Percentiles rank a stretch among this genome's conserved stretches.
Evolutionary conservation across 2,113 vertebrate genomes (phyloP).

Genomic region (Phrynosoma platyrhinos): DNA sequence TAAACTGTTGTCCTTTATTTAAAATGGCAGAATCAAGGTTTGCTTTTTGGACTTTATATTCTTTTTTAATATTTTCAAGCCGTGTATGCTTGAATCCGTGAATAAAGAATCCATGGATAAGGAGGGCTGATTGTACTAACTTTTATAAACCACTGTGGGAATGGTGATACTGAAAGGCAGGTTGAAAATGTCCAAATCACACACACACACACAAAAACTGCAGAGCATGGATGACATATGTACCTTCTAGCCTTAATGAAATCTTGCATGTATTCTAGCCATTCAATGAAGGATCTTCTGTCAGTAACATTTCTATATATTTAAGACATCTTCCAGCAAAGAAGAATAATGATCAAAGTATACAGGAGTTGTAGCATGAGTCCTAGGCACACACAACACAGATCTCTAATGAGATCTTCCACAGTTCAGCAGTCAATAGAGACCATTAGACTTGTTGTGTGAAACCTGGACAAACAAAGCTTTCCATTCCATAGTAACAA

Average conservation of each 20-base stretch:
- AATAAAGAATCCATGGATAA: no score
- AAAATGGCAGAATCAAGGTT: no score
- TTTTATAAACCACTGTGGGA: not conserved
- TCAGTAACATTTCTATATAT: not conserved
- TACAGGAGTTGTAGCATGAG: not conserved
- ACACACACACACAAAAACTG: not conserved
- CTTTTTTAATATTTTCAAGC: no score
- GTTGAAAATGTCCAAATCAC: conserved; percentile 6
- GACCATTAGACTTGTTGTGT: conserved; percentile 57
- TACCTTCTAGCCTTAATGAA: not conserved
- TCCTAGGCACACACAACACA: not conserved
- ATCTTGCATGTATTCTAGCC: not conserved
- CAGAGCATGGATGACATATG: not conserved
- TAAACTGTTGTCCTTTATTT: no score
- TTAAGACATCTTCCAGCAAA: not conserved
- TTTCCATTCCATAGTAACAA: conserved; percentile 52
- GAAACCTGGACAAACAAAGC: conserved; percentile 52
- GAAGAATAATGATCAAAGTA: not conserved
- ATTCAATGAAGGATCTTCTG: not conserved
- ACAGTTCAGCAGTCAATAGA: conserved; percentile 42
- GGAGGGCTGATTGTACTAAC: not conserved
- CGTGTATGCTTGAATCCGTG: no score
- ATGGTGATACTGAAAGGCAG: not conserved
- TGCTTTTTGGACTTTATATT: no score
- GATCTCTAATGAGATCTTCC: conserved; percentile 72